Evolutionary conservation across 2,888 invertebrate genomes (phyloP).

Genomic region (Zygaena filipendulae): DNA sequence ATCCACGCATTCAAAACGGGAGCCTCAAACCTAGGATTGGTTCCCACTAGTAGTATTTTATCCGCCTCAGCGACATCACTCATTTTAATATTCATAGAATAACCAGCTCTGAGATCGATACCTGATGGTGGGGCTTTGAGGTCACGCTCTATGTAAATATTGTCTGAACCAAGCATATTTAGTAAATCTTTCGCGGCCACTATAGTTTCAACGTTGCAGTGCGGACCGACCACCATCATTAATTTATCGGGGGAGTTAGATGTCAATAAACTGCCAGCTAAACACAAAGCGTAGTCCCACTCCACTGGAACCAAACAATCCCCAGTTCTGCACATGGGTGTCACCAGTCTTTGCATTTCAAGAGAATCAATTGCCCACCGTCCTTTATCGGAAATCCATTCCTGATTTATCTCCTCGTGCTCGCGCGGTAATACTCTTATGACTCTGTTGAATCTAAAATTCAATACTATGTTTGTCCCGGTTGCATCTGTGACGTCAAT

Average conservation of each 20-base stretch:
- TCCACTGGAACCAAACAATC: conserved; percentile 82
- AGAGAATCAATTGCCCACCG: conserved; percentile 97
- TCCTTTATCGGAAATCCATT: conserved; percentile 98
- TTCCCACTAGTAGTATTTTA: conserved; percentile 90
- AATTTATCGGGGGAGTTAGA: conserved; percentile 67
- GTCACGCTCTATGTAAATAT: conserved; percentile 38
- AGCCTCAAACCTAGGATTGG: conserved; percentile 97
- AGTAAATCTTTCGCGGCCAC: conserved; percentile 49
- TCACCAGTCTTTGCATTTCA: conserved; percentile 91
- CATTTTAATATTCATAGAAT: conserved; percentile 66
- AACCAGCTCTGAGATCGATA: conserved; percentile 40
- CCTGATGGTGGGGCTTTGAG: conserved; percentile 25
- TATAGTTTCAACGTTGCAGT: conserved; percentile 47
- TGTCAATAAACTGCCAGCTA: conserved; percentile 72
- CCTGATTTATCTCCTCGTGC: conserved; percentile 80
- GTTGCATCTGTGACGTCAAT: conserved; percentile 57
- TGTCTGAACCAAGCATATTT: conserved; percentile 42
- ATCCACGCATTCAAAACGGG: conserved; percentile 95
- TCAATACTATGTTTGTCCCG: conserved; percentile 47
- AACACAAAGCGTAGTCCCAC: conserved; percentile 92
- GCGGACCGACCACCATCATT: conserved; percentile 39
- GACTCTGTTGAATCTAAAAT: conserved; percentile 41
- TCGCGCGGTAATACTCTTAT: conserved; percentile 48
- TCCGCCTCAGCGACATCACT: conserved; percentile 84
- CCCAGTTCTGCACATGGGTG: conserved; percentile 86